Conservation (phyloP, 1,140 invertebrate genomes). For the Atta cephalotes region DNA sequence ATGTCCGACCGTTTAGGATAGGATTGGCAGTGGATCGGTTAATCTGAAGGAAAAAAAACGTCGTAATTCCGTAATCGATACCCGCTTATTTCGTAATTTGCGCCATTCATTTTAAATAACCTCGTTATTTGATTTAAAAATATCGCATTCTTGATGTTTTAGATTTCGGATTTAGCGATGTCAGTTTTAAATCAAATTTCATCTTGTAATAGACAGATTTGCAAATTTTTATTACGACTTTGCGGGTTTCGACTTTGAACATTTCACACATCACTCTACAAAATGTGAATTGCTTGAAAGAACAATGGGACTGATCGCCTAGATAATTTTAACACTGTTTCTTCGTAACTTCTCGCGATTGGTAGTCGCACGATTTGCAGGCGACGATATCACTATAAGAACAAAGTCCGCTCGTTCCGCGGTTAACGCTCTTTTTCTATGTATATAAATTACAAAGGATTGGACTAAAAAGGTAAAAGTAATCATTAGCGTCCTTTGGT, state of each 20-base stretch:
- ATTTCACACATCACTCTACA: neutral
- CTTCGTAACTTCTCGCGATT: constrained; percentile 12
- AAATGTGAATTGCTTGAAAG: constrained; percentile 27
- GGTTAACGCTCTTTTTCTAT: constrained; percentile 39
- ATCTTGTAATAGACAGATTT: neutral
- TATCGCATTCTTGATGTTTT: neutral
- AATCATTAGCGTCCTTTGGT: constrained; percentile 76
- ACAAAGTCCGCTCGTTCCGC: constrained; percentile 50
- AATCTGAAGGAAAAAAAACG: constrained; percentile 14
- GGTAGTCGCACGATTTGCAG: constrained; percentile 69
- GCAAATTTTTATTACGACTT: neutral
- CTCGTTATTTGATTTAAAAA: neutral
- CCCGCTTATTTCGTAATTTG: constrained; percentile 13
- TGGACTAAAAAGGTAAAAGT: constrained; percentile 72
- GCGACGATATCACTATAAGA: constrained; percentile 26
- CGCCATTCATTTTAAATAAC: neutral
- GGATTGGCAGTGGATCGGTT: constrained; percentile 67
- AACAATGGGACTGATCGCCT: neutral
- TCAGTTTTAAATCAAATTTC: neutral
- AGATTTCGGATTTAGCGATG: neutral
- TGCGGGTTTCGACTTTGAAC: neutral
- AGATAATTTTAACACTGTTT: neutral
- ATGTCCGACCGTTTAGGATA: constrained; percentile 60
- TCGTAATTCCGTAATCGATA: constrained; percentile 6
- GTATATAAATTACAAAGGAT: constrained; percentile 73